These are phyloP conservation scores for Anomalospiza imberbis DNA, from an alignment of 2,797 vertebrate genomes.

Conservation along the genomic window DNA sequence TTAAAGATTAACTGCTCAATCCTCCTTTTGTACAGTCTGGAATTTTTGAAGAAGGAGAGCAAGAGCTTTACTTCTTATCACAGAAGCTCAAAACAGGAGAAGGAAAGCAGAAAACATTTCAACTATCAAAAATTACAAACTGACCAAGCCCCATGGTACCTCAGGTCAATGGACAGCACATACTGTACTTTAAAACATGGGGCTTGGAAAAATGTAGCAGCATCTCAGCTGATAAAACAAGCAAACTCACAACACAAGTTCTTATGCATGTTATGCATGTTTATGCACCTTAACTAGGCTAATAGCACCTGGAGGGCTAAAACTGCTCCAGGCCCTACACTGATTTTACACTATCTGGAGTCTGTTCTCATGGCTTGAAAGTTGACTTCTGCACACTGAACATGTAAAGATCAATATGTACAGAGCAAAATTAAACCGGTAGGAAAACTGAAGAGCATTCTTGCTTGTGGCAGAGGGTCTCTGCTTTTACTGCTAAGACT, in stretches of 20 bases:
- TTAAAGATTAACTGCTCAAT: not conserved
- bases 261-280: not conserved
- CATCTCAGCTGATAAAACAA: not conserved
- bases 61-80: not conserved
- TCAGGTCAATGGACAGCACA: not conserved
- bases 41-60: not conserved
- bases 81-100: not conserved
- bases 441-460: not conserved
- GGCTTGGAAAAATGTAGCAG: not conserved
- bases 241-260: not conserved
- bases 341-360: not conserved
- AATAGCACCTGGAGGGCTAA: not conserved
- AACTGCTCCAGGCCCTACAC: not conserved
- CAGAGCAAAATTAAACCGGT: conserved; percentile 5
- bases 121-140: not conserved
- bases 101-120: not conserved
- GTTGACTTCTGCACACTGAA: not conserved
- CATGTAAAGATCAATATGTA: not conserved
- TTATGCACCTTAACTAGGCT: not conserved
- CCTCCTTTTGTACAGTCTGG: not conserved
- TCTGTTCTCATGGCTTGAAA: not conserved
- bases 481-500: not conserved
- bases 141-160: not conserved
- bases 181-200: not conserved
- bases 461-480: not conserved